Conservation (phyloP, 2,113 vertebrate genomes). For the Orthonyx spaldingii region DNA sequence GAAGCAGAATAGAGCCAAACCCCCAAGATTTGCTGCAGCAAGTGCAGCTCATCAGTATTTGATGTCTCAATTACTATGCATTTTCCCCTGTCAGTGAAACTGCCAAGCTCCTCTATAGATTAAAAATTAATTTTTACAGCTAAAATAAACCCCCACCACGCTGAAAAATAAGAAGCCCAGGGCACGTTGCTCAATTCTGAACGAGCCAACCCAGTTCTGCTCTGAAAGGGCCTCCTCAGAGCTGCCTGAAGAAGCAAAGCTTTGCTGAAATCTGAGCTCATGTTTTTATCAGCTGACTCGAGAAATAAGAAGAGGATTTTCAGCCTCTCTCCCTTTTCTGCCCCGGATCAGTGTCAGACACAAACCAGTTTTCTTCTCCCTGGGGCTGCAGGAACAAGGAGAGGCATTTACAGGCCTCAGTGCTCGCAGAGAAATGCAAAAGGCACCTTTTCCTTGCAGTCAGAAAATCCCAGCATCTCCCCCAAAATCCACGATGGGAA, state of each 20-base stretch:
- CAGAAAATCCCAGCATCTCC: not conserved
- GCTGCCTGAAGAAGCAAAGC: not conserved
- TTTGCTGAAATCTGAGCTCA: not conserved
- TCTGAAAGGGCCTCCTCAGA: not conserved
- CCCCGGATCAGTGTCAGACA: not conserved
- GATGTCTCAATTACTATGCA: not conserved
- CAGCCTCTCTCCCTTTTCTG: not conserved
- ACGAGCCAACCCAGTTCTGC: not conserved
- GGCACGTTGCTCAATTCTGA: not conserved
- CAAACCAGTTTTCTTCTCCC: not conserved
- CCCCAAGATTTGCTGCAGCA: not conserved
- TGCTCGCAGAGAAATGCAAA: not conserved
- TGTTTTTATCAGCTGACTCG: constrained; percentile 3
- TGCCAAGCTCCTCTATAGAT: accelerated
- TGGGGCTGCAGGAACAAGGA: not conserved
- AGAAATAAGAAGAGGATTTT: not conserved
- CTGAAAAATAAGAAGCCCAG: not conserved
- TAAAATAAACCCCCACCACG: not conserved
- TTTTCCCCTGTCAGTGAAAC: accelerated
- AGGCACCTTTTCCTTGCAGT: not conserved
- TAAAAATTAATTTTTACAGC: not conserved
- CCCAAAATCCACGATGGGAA: not conserved
- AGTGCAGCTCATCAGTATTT: not conserved
- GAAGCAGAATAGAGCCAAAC: not conserved
- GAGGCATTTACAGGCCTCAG: not conserved